Evolutionary conservation across 2,888 invertebrate genomes (phyloP).

Genomic region (Pristionchus entomophagus): DNA sequence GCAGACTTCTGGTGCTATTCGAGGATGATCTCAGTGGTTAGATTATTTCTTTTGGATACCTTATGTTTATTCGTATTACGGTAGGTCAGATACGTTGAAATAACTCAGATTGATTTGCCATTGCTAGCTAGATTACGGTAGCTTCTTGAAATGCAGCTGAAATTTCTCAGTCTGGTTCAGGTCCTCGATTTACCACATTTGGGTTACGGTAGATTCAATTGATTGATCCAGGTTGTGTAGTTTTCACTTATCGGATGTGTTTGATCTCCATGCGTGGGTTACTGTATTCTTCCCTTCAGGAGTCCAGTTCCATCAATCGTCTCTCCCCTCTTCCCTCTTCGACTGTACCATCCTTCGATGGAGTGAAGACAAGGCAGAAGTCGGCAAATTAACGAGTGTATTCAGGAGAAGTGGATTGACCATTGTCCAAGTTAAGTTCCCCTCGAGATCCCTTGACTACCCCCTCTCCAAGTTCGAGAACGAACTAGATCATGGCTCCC

Average conservation of each 20-base stretch:
- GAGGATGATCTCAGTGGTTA: slow-evolving; percentile 4
- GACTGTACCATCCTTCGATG: background rate
- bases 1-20: background rate
- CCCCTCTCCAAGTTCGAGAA: background rate
- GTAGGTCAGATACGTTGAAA: too few species aligned
- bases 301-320: background rate
- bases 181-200: background rate
- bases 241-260: background rate
- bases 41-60: background rate
- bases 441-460: background rate
- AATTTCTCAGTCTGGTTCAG: background rate
- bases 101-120: too few species aligned
- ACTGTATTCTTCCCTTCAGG: slow-evolving; percentile 5
- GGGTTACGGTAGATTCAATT: background rate
- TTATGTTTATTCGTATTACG: too few species aligned
- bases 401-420: background rate
- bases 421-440: background rate
- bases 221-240: background rate
- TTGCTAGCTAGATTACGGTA: too few species aligned
- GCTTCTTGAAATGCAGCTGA: too few species aligned
- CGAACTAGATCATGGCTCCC: background rate
- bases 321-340: background rate
- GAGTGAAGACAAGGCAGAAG: background rate
- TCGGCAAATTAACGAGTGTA: background rate
- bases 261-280: background rate